Base-by-base conservation (phyloP, 2,888 invertebrate species). In the Laothoe populi region DNA sequence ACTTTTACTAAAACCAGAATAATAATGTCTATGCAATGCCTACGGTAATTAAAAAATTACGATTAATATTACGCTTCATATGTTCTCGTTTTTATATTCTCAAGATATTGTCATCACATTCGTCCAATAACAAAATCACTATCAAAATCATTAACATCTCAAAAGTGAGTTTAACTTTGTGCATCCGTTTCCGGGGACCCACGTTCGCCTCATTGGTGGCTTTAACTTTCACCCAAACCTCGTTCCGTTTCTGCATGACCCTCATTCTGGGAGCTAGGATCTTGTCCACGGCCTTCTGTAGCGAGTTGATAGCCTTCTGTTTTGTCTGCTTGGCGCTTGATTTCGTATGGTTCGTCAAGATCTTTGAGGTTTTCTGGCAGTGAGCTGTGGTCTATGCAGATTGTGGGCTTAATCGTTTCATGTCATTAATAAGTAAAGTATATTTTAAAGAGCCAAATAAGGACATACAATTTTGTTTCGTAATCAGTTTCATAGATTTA, bases 141-240 rank as follows among this genome's bases (percentile, higher is more conserved):
- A 26, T 26, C 5, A 5, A 26, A 26, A 4, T 2, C 26, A 26
- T 26, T 4, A 8, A 26, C 7, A 5, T 96, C 79, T 99, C 99
- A 84, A 99, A 99, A 13, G 97, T 96, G 0, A 97, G 95, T 79
- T 99, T 98, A 0, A 99, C 98, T 85, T 97, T 97, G 84, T 98
- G 98, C 59, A 99, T 99, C 73, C 98, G 95, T 75, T 97, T 97
- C 44, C 99, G 94, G 0, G 99, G 97, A 70, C 95, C 96, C 76
- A 99, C 99, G 87, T 99, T 99, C 75, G 99, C 99, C 81, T 98
- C 98, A 81, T 99, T 98, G 0, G 99, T 99, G 62, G 98, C 98
- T 84, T 96, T 96, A 66, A 99, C 95, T 79, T 99, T 98, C 77
- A 98, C 98, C 61, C 97, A 96, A 0, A 99, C 99, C 71, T 97